These are phyloP conservation scores for Cheilosia impressa DNA, from an alignment of 2,888 invertebrate species.

Conservation along the genomic window DNA sequence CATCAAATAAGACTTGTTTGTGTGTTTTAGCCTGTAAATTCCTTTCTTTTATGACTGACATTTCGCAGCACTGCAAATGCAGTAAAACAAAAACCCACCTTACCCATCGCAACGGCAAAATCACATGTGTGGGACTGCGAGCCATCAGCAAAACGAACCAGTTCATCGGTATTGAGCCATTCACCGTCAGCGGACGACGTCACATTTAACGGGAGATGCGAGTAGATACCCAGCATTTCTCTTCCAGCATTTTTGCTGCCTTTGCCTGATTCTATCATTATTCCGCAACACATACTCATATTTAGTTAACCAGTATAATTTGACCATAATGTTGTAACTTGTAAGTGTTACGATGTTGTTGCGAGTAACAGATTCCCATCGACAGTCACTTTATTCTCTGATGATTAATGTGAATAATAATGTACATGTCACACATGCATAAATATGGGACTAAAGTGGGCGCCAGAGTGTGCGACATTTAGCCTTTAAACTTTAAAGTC, in stretches of 20 bases:
- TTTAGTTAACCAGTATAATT: slow-evolving; percentile 3
- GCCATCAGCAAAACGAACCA: slow-evolving; percentile 46
- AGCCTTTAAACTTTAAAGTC: slow-evolving; percentile 30
- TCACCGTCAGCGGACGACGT: slow-evolving; percentile 17
- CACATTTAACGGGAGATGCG: slow-evolving; percentile 23
- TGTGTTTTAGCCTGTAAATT: neutral
- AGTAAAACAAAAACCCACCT: neutral
- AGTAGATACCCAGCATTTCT: slow-evolving; percentile 32
- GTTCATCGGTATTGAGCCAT: slow-evolving; percentile 49
- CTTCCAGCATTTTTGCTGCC: neutral
- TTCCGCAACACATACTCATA: neutral
- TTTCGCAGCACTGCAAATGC: slow-evolving; percentile 23
- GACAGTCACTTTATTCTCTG: slow-evolving; percentile 26
- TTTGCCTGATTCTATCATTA: slow-evolving; percentile 16
- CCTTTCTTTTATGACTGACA: slow-evolving; percentile 38
- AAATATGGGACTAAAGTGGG: neutral
- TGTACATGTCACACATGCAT: slow-evolving; percentile 8
- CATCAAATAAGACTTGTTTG: slow-evolving; percentile 21
- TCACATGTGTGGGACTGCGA: slow-evolving; percentile 42
- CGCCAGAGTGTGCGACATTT: slow-evolving; percentile 33
- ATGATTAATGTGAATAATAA: slow-evolving; percentile 30
- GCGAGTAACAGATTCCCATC: slow-evolving; percentile 3
- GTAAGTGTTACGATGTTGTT: slow-evolving; percentile 12
- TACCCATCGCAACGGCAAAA: slow-evolving; percentile 4
- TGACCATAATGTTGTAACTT: slow-evolving; percentile 17